A percentile compares a stretch with the other conserved stretches of the same genome.
Evolutionary conservation across 2,113 vertebrate genomes (phyloP).

Genomic region (Mandrillus leucophaeus): DNA sequence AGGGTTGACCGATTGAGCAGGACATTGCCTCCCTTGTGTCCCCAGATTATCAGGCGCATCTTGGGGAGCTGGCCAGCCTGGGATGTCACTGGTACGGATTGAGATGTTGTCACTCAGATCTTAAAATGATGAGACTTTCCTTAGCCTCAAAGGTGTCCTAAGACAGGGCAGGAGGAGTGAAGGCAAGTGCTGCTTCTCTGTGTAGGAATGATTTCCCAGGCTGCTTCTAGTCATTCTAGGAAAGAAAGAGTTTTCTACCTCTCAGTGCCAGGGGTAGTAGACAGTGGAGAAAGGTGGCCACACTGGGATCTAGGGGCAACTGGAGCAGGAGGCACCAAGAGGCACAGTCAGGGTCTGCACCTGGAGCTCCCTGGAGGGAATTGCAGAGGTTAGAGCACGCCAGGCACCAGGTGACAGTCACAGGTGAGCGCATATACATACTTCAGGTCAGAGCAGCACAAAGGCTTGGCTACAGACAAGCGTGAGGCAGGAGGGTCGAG

Average conservation of each 20-base stretch:
- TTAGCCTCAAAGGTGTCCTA: neutral
- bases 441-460: fast-evolving
- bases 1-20: no score
- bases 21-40: fast-evolving
- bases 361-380: neutral
- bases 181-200: neutral
- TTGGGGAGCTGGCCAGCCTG: no score
- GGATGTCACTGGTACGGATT: no score
- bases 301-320: neutral
- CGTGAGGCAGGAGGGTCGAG: neutral
- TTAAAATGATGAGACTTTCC: neutral
- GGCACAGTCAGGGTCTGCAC: neutral
- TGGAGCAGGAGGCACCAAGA: neutral
- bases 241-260: neutral
- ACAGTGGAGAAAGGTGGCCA: neutral
- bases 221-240: neutral
- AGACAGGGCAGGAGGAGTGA: no score
- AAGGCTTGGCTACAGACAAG: neutral
- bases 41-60: neutral
- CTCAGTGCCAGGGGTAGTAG: neutral
- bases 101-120: neutral
- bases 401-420: neutral
- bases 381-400: neutral
- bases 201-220: neutral
- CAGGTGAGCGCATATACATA: fast-evolving